phyloP scores from a whole-genome alignment of 53 echinoderm and acorn worm species.

The Patiria pectinifera region DNA sequence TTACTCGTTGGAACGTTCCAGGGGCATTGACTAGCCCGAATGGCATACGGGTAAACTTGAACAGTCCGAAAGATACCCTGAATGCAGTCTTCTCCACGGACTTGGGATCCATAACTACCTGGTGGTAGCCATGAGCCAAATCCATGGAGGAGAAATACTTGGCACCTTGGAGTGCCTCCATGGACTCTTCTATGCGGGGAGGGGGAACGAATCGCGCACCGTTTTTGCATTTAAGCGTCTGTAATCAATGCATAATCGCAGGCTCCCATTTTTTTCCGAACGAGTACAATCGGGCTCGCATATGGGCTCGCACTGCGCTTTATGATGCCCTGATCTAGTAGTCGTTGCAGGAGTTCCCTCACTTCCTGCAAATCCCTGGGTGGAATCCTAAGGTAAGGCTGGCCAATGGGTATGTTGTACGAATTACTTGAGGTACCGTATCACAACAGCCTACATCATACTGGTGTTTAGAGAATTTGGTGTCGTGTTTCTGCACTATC shows the following conservation, averaged over 20 bases:
- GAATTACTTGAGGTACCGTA: too few species aligned
- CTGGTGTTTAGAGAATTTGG: slow-evolving; percentile 44
- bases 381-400: too few species aligned
- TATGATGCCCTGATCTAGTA: too few species aligned
- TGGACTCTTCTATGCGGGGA: too few species aligned
- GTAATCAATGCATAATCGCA: slow-evolving; percentile 54
- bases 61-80: slow-evolving; percentile 71
- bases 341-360: too few species aligned
- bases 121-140: slow-evolving; percentile 57
- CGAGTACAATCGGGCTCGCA: slow-evolving; percentile 23
- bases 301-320: background rate
- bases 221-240: background rate
- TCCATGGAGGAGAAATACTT: slow-evolving; percentile 73
- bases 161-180: too few species aligned
- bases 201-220: too few species aligned
- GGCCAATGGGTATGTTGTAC: too few species aligned
- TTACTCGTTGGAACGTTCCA: background rate
- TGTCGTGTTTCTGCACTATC: slow-evolving; percentile 9
- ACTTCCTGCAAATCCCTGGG: too few species aligned
- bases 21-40: slow-evolving; percentile 35
- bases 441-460: too few species aligned
- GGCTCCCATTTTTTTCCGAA: slow-evolving; percentile 31
- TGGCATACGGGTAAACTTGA: background rate
- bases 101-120: background rate
- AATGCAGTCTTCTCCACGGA: slow-evolving; percentile 72